Evolutionary conservation across 2,113 vertebrate genomes (phyloP).

Genomic region (Pollimyrus isidori): DNA sequence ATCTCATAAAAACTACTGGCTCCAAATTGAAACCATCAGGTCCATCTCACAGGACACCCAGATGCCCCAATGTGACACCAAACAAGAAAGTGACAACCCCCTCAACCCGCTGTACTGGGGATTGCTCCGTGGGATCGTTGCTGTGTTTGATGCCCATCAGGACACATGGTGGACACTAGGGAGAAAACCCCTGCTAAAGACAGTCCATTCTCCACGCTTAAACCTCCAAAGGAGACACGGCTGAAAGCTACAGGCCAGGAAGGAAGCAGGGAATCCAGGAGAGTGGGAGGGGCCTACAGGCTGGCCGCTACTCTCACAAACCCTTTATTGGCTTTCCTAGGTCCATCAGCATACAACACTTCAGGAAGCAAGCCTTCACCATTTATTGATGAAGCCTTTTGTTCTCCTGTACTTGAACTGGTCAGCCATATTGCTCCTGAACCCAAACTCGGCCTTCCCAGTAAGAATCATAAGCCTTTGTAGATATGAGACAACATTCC

Average conservation of each 20-base stretch:
- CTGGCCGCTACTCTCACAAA: not conserved
- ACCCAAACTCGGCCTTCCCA: not conserved
- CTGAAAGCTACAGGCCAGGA: not conserved
- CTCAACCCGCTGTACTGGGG: not conserved
- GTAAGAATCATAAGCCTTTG: not conserved
- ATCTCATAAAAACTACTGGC: not conserved
- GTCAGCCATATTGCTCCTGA: not conserved
- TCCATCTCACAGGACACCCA: not conserved
- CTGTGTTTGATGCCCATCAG: not conserved
- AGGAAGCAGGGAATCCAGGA: not conserved
- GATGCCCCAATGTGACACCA: not conserved
- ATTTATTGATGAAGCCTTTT: not conserved
- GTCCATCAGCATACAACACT: not conserved
- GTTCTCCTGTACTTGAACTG: not conserved
- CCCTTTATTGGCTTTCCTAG: not conserved
- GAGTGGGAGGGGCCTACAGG: not conserved
- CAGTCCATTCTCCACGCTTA: not conserved
- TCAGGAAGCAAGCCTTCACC: not conserved
- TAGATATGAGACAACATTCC: not conserved
- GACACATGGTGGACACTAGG: not conserved
- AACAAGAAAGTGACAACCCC: not conserved
- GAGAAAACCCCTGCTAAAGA: not conserved
- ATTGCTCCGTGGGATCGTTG: no score
- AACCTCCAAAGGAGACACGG: not conserved
- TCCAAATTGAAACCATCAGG: not conserved